These are phyloP conservation scores for Phyllotis vaccarum DNA, from an alignment of 2,797 vertebrate species.

Conservation along the genomic window DNA sequence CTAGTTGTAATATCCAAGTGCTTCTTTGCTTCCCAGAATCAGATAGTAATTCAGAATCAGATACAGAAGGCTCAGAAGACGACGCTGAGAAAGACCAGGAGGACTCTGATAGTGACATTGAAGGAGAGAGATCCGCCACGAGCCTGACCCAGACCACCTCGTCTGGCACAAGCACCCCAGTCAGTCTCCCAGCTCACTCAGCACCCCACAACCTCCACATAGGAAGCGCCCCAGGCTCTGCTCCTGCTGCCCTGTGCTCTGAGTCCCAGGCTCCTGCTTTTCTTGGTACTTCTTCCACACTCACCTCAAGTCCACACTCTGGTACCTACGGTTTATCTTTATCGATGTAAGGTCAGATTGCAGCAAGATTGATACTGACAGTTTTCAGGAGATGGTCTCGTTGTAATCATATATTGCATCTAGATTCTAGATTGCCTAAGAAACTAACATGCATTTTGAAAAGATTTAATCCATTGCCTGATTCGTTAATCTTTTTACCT, in stretches of 20 bases:
- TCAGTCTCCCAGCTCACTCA: conserved; percentile 89
- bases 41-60: conserved; percentile 95
- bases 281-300: conserved; percentile 87
- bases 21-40: conserved; percentile 91
- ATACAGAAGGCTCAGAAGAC: conserved; percentile 93
- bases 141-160: conserved; percentile 89
- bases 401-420: conserved; percentile 49
- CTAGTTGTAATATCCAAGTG: conserved; percentile 82
- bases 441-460: conserved; percentile 63
- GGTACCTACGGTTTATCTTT: conserved; percentile 89
- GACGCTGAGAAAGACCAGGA: conserved; percentile 92
- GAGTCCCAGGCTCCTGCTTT: conserved; percentile 88
- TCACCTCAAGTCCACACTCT: conserved; percentile 88
- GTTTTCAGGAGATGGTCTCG: conserved; percentile 62
- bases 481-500: neutral
- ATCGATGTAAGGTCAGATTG: conserved; percentile 64
- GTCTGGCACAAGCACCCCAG: conserved; percentile 89
- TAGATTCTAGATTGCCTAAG: conserved; percentile 59
- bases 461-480: conserved; percentile 59
- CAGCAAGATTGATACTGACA: conserved; percentile 61
- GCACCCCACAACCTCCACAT: conserved; percentile 92
- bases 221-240: conserved; percentile 88
- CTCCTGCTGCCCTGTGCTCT: conserved; percentile 89
- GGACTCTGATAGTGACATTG: conserved; percentile 92
- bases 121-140: conserved; percentile 90